Conservation (phyloP, 1,140 invertebrate genomes). For the Sogatella furcifera region DNA sequence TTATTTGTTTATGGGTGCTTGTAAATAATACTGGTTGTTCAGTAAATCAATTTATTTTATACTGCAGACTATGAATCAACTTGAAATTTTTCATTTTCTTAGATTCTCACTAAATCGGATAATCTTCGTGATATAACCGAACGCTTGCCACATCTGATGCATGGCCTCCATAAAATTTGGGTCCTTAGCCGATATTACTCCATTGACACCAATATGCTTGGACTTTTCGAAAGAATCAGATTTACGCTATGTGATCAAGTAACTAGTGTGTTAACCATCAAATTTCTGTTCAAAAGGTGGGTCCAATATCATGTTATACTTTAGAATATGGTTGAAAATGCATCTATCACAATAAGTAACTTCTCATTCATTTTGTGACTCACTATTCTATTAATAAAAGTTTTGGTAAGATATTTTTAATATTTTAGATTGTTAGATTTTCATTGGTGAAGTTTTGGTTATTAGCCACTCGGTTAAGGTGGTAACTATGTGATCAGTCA, state of each 20-base stretch:
- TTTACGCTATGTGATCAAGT: conserved; percentile 68
- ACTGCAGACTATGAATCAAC: not conserved
- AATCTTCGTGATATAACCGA: conserved; percentile 58
- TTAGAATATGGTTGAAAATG: too few species aligned
- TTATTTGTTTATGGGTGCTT: too few species aligned
- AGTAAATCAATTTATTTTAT: too few species aligned
- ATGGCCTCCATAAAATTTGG: conserved; percentile 76
- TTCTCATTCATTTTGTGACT: too few species aligned
- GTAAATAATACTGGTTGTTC: too few species aligned
- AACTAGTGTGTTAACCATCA: conserved; percentile 53
- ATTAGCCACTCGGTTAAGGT: too few species aligned
- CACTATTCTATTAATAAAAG: too few species aligned
- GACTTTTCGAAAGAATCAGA: conserved; percentile 66
- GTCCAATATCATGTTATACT: not conserved
- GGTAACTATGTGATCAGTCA: too few species aligned
- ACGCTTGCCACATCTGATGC: conserved; percentile 64
- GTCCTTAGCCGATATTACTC: conserved; percentile 63
- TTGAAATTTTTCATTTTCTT: conserved; percentile 13
- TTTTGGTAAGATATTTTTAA: too few species aligned
- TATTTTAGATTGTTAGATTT: too few species aligned
- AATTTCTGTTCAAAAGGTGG: conserved; percentile 49
- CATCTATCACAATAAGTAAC: too few species aligned
- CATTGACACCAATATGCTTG: conserved; percentile 60
- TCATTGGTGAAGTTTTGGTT: too few species aligned
- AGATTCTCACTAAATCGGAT: conserved; percentile 59